These are phyloP conservation scores for Podocnemis expansa DNA, from an alignment of 2,113 vertebrate species.

Conservation along the genomic window DNA sequence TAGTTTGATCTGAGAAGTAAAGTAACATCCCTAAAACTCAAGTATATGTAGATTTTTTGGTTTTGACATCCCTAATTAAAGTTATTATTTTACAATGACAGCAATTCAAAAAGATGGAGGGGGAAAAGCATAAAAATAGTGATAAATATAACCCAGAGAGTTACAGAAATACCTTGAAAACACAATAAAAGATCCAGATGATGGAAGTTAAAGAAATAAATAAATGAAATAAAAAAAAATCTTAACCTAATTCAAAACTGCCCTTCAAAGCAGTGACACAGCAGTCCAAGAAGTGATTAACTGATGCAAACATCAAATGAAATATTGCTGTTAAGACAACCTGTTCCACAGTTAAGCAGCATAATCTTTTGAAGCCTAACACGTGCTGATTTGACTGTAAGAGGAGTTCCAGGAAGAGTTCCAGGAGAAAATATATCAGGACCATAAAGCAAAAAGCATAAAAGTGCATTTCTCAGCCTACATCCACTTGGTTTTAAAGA, in stretches of 20 bases:
- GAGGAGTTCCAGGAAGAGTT: background rate
- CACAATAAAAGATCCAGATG: background rate
- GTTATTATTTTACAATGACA: background rate
- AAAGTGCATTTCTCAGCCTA: background rate
- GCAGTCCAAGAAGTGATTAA: background rate
- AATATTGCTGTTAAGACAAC: background rate
- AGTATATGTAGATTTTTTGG: rapidly evolving
- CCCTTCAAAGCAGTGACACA: background rate
- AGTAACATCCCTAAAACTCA: background rate
- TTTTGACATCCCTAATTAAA: background rate
- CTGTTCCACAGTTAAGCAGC: background rate
- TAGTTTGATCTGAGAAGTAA: too few species aligned
- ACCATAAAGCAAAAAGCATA: background rate
- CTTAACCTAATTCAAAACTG: background rate
- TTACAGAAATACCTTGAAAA: background rate
- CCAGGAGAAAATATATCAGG: background rate
- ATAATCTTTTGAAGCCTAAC: background rate
- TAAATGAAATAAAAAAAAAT: background rate
- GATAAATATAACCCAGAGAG: background rate
- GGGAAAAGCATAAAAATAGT: background rate
- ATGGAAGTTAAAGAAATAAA: rapidly evolving
- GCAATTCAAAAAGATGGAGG: background rate
- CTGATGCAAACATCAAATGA: background rate
- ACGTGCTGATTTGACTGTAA: background rate
- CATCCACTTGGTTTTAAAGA: background rate